Percentiles rank a stretch among this genome's conserved stretches.
Conservation (phyloP, 2,888 invertebrate species). For the Ypsolopha sequella region DNA sequence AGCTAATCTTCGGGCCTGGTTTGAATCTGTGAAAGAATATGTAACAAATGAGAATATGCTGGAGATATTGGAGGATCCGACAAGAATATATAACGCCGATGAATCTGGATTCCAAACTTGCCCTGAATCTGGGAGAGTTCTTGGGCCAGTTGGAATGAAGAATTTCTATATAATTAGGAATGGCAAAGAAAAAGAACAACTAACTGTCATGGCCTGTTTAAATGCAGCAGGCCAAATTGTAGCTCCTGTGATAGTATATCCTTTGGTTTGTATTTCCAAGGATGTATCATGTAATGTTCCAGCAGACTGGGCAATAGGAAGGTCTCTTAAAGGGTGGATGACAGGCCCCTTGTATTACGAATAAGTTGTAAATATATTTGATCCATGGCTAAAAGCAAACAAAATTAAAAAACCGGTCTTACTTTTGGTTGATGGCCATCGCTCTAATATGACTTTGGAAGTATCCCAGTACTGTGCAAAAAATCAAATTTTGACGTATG, state of each 20-base stretch:
- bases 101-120: conserved; percentile 8
- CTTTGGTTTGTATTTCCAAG: conserved; percentile 6
- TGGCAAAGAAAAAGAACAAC: conserved; percentile 10
- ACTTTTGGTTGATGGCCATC: conserved; percentile 35
- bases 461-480: conserved; percentile 27
- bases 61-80: conserved; percentile 5
- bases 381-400: conserved; percentile 24
- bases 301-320: conserved; percentile 26
- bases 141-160: conserved; percentile 9
- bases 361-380: conserved; percentile 30
- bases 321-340: conserved; percentile 37
- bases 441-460: conserved; percentile 29
- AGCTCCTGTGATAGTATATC: conserved; percentile 9
- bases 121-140: conserved; percentile 9
- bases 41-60: conserved; percentile 2
- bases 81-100: conserved; percentile 5
- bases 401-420: conserved; percentile 27
- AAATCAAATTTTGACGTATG: conserved; percentile 24
- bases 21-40: conserved; percentile 3
- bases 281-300: conserved; percentile 15
- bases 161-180: conserved; percentile 9
- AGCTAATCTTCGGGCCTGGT: conserved; percentile 4
- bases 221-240: conserved; percentile 9
- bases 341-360: conserved; percentile 30
- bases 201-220: conserved; percentile 9